Percentiles rank a stretch among this genome's conserved stretches.
phyloP scores from a whole-genome alignment of 2,113 vertebrate species.

The Melierax canorus region DNA sequence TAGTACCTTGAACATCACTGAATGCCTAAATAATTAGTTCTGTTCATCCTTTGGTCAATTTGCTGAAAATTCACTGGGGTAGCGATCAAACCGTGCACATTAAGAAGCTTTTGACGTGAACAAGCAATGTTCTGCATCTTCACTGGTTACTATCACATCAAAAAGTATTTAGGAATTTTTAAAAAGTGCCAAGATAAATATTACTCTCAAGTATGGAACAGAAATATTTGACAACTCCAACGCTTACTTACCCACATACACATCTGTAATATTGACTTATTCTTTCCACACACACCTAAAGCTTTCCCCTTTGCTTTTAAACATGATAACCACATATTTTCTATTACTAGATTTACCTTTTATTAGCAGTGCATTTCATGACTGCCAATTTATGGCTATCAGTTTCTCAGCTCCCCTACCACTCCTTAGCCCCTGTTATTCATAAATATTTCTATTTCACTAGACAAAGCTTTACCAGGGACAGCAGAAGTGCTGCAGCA shows the following conservation, averaged over 20 bases:
- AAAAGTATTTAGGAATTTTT: neutral
- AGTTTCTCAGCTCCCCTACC: neutral
- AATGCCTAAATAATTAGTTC: neutral
- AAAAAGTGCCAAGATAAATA: neutral
- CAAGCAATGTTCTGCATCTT: neutral
- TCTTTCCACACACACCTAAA: neutral
- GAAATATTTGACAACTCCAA: neutral
- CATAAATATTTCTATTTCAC: neutral
- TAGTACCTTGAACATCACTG: neutral
- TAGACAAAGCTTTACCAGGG: neutral
- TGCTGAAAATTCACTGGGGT: neutral
- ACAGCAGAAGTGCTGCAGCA: conserved; percentile 30
- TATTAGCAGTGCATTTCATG: neutral
- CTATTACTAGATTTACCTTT: neutral
- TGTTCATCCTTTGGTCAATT: neutral
- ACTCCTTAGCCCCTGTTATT: neutral
- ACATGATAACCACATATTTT: neutral
- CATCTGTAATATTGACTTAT: neutral
- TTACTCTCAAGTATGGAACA: neutral
- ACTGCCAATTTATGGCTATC: neutral
- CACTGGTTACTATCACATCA: neutral
- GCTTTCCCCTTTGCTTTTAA: neutral
- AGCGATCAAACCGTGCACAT: neutral
- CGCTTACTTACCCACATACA: neutral
- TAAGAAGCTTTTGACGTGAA: neutral